Evolutionary conservation across 2,113 vertebrate genomes (phyloP).

Genomic region (Rhegmatorhina hoffmannsi): DNA sequence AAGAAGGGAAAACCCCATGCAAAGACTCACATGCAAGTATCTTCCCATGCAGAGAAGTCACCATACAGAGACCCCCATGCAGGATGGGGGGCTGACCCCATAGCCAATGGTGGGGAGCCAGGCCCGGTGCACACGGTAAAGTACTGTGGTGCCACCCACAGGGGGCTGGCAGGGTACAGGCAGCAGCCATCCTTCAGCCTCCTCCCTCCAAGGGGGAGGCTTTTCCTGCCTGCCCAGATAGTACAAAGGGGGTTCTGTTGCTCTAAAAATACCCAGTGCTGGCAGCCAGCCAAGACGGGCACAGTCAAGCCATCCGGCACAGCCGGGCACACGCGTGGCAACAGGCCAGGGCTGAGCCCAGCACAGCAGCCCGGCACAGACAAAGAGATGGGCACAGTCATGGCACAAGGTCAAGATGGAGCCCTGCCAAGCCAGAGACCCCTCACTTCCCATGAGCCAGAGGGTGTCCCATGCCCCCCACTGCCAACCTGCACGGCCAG

Average conservation of each 20-base stretch:
- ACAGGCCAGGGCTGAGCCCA: background rate
- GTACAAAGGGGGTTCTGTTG: constrained; percentile 54
- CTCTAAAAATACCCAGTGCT: background rate
- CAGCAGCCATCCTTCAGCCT: background rate
- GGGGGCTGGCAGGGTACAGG: background rate
- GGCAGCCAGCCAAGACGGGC: background rate
- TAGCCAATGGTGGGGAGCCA: rapidly evolving
- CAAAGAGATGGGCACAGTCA: background rate
- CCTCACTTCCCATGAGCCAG: background rate
- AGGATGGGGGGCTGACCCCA: background rate
- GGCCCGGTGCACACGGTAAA: rapidly evolving
- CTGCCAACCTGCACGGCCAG: constrained; percentile 91
- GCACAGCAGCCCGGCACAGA: background rate
- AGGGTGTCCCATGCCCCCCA: background rate
- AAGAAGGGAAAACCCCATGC: background rate
- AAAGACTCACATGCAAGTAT: background rate
- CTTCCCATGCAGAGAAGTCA: no score
- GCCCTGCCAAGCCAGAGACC: background rate
- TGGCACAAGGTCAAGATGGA: background rate
- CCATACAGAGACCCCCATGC: background rate
- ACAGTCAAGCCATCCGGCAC: background rate
- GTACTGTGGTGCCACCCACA: background rate
- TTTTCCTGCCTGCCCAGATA: background rate
- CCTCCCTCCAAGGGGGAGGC: background rate
- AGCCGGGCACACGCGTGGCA: background rate